Percentiles rank a stretch among this genome's conserved stretches.
phyloP scores from a whole-genome alignment of 2,888 invertebrate genomes.

The Mythimna loreyi region DNA sequence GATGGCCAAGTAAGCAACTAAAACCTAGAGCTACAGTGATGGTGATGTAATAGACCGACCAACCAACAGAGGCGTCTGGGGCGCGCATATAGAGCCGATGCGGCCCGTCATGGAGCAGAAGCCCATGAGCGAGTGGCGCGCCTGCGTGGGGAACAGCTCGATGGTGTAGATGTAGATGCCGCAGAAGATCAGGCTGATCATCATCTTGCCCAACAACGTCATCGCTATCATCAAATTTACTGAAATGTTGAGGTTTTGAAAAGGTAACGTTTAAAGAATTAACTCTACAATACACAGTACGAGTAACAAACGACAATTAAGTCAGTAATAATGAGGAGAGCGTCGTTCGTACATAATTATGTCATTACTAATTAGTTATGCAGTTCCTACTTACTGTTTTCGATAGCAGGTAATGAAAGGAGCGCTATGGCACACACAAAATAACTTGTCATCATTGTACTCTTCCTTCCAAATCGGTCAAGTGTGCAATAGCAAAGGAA shows the following conservation, averaged over 20 bases:
- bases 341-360: not conserved
- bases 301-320: not conserved
- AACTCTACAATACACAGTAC: no score
- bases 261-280: no score
- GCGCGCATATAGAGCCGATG: slow-evolving; percentile 91
- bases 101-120: slow-evolving; percentile 92
- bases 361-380: no score
- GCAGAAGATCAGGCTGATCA: slow-evolving; percentile 91
- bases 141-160: slow-evolving; percentile 92
- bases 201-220: slow-evolving; percentile 89
- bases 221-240: slow-evolving; percentile 40
- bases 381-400: slow-evolving; percentile 34
- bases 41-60: slow-evolving; percentile 26
- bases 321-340: not conserved
- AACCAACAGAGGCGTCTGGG: slow-evolving; percentile 92
- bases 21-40: not conserved
- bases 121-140: slow-evolving; percentile 90
- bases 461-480: slow-evolving; percentile 58
- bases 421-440: slow-evolving; percentile 45
- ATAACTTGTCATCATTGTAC: slow-evolving; percentile 46
- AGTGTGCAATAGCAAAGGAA: slow-evolving; percentile 38
- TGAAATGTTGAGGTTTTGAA: slow-evolving; percentile 20
- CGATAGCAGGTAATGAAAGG: slow-evolving; percentile 9
- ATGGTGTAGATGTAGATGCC: slow-evolving; percentile 92
- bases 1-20: not conserved